A percentile compares a stretch with the other conserved stretches of the same genome.
phyloP scores from a whole-genome alignment of 2,888 invertebrate genomes.

The Heliothis peltigera region DNA sequence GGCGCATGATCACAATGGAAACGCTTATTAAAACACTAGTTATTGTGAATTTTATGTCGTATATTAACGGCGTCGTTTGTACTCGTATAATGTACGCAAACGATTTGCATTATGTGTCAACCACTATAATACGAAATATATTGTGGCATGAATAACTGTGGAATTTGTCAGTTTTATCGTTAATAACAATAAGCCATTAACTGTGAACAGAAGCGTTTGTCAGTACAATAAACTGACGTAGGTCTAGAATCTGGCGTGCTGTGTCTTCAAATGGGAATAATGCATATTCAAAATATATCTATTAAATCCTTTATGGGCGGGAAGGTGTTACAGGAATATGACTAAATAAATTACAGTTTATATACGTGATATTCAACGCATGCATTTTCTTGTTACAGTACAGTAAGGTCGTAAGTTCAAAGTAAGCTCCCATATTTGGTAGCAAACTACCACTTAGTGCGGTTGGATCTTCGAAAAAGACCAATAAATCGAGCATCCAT shows the following conservation, averaged over 20 bases:
- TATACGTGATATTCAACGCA: no score
- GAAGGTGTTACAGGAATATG: not conserved
- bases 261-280: not conserved
- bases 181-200: conserved; percentile 27
- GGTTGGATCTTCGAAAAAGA: conserved; percentile 26
- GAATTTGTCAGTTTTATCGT: conserved; percentile 20
- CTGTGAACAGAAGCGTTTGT: conserved; percentile 3
- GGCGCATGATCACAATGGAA: conserved; percentile 9
- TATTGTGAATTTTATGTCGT: conserved; percentile 33
- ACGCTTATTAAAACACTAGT: conserved; percentile 27
- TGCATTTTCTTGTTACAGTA: not conserved
- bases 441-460: conserved; percentile 43
- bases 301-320: not conserved
- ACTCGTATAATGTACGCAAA: conserved; percentile 13
- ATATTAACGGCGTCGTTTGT: conserved; percentile 27
- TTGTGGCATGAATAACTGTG: conserved; percentile 32
- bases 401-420: conserved; percentile 12
- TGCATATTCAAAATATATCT: not conserved
- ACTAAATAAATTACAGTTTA: no score
- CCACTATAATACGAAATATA: conserved; percentile 11
- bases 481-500: conserved; percentile 16
- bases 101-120: conserved; percentile 20
- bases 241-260: not conserved
- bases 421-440: conserved; percentile 39
- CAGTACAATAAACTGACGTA: not conserved